Evolutionary conservation across 1,140 invertebrate species (phyloP).

Genomic region (Micrasema longulum): DNA sequence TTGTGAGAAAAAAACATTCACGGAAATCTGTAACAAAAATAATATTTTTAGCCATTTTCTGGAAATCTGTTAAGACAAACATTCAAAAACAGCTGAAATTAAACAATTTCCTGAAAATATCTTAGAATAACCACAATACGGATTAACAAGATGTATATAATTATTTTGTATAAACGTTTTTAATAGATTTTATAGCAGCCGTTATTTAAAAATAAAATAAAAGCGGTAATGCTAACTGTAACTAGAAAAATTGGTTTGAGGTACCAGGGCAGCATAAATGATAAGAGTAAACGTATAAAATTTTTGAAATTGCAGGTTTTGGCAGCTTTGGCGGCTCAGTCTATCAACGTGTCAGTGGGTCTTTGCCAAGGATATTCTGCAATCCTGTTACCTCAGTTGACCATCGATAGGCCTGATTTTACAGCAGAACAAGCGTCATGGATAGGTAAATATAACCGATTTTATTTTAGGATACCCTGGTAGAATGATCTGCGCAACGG

Average conservation of each 20-base stretch:
- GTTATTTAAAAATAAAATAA: too few species aligned
- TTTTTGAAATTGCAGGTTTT: constrained; percentile 68
- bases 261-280: background rate
- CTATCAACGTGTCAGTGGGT: constrained; percentile 79
- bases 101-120: too few species aligned
- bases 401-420: constrained; percentile 67
- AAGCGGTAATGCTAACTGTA: too few species aligned
- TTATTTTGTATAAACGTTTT: background rate
- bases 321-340: constrained; percentile 77
- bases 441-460: constrained; percentile 70
- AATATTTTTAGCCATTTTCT: too few species aligned
- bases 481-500: background rate
- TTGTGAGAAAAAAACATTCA: too few species aligned
- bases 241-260: background rate
- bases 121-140: too few species aligned
- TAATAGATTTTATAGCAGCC: too few species aligned
- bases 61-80: too few species aligned
- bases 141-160: background rate
- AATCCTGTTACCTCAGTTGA: constrained; percentile 76
- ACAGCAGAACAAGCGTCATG: constrained; percentile 75
- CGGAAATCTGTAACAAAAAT: too few species aligned
- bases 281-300: background rate
- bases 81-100: too few species aligned
- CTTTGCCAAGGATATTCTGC: constrained; percentile 82
- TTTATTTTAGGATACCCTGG: constrained; percentile 8